A percentile compares a stretch with the other conserved stretches of the same genome.
phyloP scores from a whole-genome alignment of 2,113 vertebrate genomes.

The Neotragus pygmaeus region DNA sequence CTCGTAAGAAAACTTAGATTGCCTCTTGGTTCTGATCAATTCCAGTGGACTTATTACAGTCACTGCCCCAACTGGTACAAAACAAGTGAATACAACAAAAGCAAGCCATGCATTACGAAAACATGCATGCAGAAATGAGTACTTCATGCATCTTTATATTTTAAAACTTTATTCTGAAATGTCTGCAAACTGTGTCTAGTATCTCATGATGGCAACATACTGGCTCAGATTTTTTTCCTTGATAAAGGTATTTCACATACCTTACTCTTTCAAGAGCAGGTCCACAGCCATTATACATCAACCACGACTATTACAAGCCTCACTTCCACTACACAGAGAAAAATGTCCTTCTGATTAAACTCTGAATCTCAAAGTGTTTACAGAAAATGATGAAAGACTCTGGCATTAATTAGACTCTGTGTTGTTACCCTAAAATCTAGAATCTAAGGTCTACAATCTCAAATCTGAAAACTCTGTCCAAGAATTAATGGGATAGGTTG shows the following conservation, averaged over 20 bases:
- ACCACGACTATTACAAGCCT: neutral
- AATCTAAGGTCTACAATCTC: neutral
- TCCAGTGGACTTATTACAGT: slow-evolving; percentile 93
- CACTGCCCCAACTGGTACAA: slow-evolving; percentile 85
- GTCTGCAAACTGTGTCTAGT: neutral
- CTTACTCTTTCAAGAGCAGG: neutral
- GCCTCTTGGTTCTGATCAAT: slow-evolving; percentile 91
- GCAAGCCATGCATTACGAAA: neutral
- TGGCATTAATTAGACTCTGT: neutral
- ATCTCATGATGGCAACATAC: neutral
- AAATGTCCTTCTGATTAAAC: neutral
- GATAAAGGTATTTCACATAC: neutral
- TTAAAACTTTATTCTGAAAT: slow-evolving; percentile 23
- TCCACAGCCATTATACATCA: neutral
- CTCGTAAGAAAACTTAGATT: slow-evolving; percentile 87
- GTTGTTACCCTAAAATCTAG: neutral
- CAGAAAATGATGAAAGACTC: neutral
- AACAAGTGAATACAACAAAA: neutral
- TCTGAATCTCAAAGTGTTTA: neutral
- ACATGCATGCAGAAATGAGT: neutral
- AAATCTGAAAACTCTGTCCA: neutral
- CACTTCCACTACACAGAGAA: neutral
- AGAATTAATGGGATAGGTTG: neutral
- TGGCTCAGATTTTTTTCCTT: neutral
- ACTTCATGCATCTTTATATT: neutral